Evolutionary conservation across 1,140 invertebrate genomes (phyloP).

Genomic region (Drosophila arawakana): DNA sequence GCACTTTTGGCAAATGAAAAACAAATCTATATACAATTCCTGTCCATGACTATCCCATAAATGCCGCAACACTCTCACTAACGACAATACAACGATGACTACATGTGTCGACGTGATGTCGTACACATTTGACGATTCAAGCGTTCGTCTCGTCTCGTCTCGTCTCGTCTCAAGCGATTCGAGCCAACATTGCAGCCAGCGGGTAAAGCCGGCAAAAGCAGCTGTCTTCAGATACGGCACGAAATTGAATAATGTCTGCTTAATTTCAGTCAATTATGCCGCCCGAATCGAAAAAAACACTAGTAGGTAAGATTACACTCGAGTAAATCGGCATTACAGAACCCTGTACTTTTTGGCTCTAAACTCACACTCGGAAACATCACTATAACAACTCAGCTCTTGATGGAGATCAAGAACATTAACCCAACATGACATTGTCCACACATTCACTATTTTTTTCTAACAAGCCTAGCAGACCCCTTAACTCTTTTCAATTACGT

Average conservation of each 20-base stretch:
- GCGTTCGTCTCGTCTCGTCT: background rate
- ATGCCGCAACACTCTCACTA: conserved; percentile 20
- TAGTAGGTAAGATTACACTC: too few species aligned
- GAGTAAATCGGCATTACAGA: too few species aligned
- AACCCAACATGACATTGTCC: too few species aligned
- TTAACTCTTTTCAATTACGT: too few species aligned
- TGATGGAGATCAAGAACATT: too few species aligned
- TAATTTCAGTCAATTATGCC: conserved; percentile 80
- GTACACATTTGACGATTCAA: conserved; percentile 55
- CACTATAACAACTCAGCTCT: too few species aligned
- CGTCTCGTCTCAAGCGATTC: background rate
- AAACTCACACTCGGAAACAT: too few species aligned
- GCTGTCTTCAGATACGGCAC: conserved; percentile 47
- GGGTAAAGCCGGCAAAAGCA: conserved; percentile 36
- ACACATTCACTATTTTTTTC: too few species aligned
- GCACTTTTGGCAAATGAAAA: conserved; percentile 5
- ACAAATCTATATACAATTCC: conserved; percentile 35
- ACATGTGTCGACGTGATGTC: conserved; percentile 69
- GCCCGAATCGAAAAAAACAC: conserved; percentile 30
- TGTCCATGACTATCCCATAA: conserved; percentile 41
- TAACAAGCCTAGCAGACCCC: too few species aligned
- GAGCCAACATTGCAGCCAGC: background rate
- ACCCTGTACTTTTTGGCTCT: too few species aligned
- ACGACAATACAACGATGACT: conserved; percentile 4
- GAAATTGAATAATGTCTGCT: conserved; percentile 76